These are phyloP conservation scores for Notodonta dromedarius DNA, from an alignment of 2,888 invertebrate species.

Conservation along the genomic window DNA sequence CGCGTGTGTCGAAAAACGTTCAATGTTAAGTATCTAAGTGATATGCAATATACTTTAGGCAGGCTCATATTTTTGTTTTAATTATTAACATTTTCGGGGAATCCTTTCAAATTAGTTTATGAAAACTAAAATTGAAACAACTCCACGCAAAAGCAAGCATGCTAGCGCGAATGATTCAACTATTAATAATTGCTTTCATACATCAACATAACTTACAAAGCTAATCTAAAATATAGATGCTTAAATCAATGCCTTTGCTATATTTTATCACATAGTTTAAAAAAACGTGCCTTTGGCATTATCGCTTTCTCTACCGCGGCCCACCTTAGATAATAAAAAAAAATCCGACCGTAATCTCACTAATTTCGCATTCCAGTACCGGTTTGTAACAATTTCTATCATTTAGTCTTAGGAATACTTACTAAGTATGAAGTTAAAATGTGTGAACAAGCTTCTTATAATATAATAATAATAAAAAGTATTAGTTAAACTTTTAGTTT, in stretches of 20 bases:
- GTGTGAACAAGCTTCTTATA: conserved; percentile 83
- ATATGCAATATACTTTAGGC: conserved; percentile 82
- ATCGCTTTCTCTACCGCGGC: conserved; percentile 44
- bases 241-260: conserved; percentile 43
- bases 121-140: conserved; percentile 13
- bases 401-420: conserved; percentile 74
- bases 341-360: conserved; percentile 62
- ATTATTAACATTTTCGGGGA: conserved; percentile 19
- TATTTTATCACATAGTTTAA: conserved; percentile 67
- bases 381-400: conserved; percentile 54
- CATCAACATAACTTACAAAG: conserved; percentile 25
- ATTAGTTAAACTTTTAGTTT: conserved; percentile 82
- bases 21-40: conserved; percentile 67
- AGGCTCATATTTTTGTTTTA: conserved; percentile 58
- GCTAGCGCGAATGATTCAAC: conserved; percentile 38
- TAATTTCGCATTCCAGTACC: conserved; percentile 61
- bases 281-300: conserved; percentile 74
- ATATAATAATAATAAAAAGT: conserved; percentile 82
- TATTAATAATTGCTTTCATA: conserved; percentile 16
- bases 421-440: conserved; percentile 82
- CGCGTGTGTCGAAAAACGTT: conserved; percentile 46
- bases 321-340: conserved; percentile 53
- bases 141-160: conserved; percentile 40
- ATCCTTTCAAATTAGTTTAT: conserved; percentile 26
- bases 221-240: conserved; percentile 41